These are phyloP conservation scores for Podarcis muralis DNA, from an alignment of 2,113 vertebrate genomes.

Conservation along the genomic window DNA sequence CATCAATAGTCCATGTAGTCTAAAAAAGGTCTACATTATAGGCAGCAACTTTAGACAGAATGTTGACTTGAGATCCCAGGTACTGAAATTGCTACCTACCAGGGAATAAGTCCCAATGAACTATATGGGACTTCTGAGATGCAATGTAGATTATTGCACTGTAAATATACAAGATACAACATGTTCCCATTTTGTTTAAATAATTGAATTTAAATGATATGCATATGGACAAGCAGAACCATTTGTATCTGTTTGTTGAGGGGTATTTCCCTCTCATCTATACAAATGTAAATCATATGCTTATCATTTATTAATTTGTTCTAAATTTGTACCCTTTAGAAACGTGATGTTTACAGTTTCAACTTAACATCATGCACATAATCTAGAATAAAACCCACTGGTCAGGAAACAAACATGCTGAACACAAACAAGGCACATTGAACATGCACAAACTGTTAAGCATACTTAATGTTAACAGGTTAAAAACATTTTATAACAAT, in stretches of 20 bases:
- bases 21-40: background rate
- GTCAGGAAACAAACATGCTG: constrained; percentile 27
- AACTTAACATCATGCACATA: background rate
- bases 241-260: too few relatives aligned
- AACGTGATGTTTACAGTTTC: background rate
- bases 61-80: background rate
- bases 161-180: background rate
- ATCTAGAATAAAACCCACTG: background rate
- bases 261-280: background rate
- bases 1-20: background rate
- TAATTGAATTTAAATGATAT: background rate
- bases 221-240: background rate
- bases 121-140: background rate
- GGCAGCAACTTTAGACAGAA: background rate
- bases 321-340: constrained; percentile 20
- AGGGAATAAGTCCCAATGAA: too few relatives aligned
- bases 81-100: background rate
- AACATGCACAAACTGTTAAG: background rate
- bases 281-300: background rate
- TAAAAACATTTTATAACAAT: background rate
- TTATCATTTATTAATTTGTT: background rate
- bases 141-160: background rate
- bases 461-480: background rate
- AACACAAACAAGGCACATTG: background rate
- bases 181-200: background rate